Evolutionary conservation across 2,113 vertebrate genomes (phyloP).

Genomic region (Chroicocephalus ridibundus): DNA sequence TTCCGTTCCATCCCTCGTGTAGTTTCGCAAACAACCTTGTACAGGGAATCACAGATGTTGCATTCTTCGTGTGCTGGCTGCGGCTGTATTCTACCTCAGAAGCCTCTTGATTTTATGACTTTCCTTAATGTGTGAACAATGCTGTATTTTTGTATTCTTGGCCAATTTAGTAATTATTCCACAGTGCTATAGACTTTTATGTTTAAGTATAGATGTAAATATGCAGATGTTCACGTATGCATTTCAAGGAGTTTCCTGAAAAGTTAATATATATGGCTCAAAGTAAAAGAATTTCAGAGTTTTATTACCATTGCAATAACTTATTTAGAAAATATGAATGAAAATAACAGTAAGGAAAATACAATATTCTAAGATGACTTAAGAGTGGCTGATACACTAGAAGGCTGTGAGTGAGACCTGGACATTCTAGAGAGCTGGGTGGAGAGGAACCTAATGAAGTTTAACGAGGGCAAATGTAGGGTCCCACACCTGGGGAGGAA

Average conservation of each 20-base stretch:
- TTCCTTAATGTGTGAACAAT: too few relatives aligned
- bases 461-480: background rate
- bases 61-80: too few relatives aligned
- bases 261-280: background rate
- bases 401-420: background rate
- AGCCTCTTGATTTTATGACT: too few relatives aligned
- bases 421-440: background rate
- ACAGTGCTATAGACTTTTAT: background rate
- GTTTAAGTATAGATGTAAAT: background rate
- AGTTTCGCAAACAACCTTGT: too few relatives aligned
- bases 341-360: background rate
- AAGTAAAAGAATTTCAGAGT: background rate
- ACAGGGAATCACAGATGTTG: too few relatives aligned
- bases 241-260: background rate
- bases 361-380: background rate
- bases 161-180: too few relatives aligned
- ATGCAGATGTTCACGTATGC: background rate
- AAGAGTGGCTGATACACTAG: background rate
- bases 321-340: background rate
- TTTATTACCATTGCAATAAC: background rate
- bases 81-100: too few relatives aligned
- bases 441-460: background rate
- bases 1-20: too few relatives aligned
- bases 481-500: background rate
- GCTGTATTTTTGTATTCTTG: too few relatives aligned